Evolutionary conservation across 1,140 invertebrate species (phyloP), one percentile per base, ranked within the genome.

Genomic region (Aphelenchoides fujianensis): DNA sequence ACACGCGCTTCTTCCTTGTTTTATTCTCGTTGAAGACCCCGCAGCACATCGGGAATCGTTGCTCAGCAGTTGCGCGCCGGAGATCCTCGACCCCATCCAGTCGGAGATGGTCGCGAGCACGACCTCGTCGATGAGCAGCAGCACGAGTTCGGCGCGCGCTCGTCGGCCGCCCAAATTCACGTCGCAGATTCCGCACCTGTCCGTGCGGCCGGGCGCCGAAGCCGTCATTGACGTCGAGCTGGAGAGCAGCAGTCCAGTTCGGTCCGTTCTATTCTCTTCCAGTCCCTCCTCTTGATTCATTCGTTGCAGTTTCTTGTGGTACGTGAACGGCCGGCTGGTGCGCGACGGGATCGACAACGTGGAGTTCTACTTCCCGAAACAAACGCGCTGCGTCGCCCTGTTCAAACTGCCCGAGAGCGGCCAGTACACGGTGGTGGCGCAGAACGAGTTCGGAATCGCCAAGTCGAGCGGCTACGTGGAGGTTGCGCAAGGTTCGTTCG

Each of bases 151-250:
- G 7, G 19, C 5, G 5, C 5, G 5, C 12, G 5, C 12, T 7
- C 55, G 30, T 9, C 35, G 59, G 1, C 63, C 68, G 9, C 64
- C 75, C 12, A 69, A 70, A 32, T 62, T 74, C 53, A 62, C 62
- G 19, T 69, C 28, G 27, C 68, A 82, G 63, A 71, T 82, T 12
- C 82, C 82, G 2, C 75, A 83, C 72, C 67, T 82, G 23, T 71
- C 74, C 30, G 27, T 84, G 34, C 59, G 67, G 27, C 74, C 72
- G 0, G 72, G 72, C 19, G 70, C 67, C 53, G 71, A 79, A 9
- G 82, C 73, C 7, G 70, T 84, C 19, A 59, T 82, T 61, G 80
- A 84, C 73, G 75, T 84, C 0, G 78, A 84, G 77, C 77, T 84
- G 23, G 78, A 80, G 34, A 77, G 77, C 3, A 69, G 61, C 41